Evolutionary conservation across 2,888 invertebrate species (phyloP), one percentile per base, ranked within the genome.

Genomic region (Mechanitis mazaeus): DNA sequence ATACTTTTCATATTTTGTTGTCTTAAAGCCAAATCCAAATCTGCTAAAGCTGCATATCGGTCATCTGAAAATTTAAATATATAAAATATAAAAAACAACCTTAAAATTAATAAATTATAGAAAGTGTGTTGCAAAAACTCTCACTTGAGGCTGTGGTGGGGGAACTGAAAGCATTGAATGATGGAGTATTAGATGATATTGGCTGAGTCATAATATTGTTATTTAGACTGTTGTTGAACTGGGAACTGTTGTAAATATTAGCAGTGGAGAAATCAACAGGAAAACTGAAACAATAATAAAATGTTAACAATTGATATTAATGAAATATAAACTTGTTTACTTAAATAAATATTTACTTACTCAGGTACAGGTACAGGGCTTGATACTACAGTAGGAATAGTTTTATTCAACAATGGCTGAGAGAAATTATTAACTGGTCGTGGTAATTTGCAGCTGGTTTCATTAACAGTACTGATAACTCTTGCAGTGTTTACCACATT

Each of bases 31-130:
- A 93, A 91, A 81, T 98, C 98, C 75, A 98, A 92, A 88, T 98
- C 98, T 85, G 98, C 97, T 64, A 98, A 92, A 58, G 98, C 98
- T 69, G 98, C 98, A 88, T 98, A 98, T 71, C 96, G 94, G 88
- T 98, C 98, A 90, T 95, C 96, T 77, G 93, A 79, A 80, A 79
- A 50, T 50, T 20, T 60, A 50, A 28, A 55, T 47, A 20, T 20
- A 45, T 11, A 33, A 35, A 4, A 20, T 42, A 54, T n/a, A 33
- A 45, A 58, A 31, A 45, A 59, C 31, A 54, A 46, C 47, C 20
- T 20, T 55, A 46, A 31, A 28, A 7, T 33, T 45, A 11, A 38
- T 55, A 33, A 31, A 46, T 45, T 7, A 20, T 45, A 42, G 33
- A 63, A 35, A 50, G 9, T 57, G 35, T 56, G 47, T 45, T 45